Evolutionary conservation across 1,140 invertebrate genomes (phyloP).

Genomic region (Sminthurinus signatus): DNA sequence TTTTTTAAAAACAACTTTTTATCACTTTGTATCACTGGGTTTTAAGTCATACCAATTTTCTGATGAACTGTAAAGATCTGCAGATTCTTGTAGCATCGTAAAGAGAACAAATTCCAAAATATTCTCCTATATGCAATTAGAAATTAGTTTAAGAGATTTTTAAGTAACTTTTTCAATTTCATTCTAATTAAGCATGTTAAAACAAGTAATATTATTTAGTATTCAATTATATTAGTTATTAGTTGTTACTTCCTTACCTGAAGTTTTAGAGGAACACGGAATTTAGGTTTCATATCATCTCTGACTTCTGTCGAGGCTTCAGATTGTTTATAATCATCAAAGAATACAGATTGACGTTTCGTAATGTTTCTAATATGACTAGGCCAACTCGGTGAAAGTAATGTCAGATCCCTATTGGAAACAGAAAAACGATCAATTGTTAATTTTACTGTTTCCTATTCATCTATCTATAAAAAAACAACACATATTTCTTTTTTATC

Average conservation of each 20-base stretch:
- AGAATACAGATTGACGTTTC: constrained; percentile 7
- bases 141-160: neutral
- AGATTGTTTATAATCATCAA: constrained; percentile 13
- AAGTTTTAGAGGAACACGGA: neutral
- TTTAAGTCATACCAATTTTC: too few species aligned
- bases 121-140: constrained; percentile 1
- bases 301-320: neutral
- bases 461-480: neutral
- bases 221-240: neutral
- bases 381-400: neutral
- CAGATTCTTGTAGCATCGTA: constrained; percentile 16
- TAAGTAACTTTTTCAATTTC: neutral
- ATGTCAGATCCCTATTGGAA: neutral
- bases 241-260: neutral
- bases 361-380: neutral
- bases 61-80: neutral
- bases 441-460: too few species aligned
- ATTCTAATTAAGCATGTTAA: neutral
- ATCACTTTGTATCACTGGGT: too few species aligned
- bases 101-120: constrained; percentile 10
- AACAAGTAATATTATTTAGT: neutral
- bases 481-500: neutral
- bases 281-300: neutral
- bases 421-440: too few species aligned
- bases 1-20: too few species aligned